Evolutionary conservation across 2,888 invertebrate genomes (phyloP).

Genomic region (Pyrgus malvae): DNA sequence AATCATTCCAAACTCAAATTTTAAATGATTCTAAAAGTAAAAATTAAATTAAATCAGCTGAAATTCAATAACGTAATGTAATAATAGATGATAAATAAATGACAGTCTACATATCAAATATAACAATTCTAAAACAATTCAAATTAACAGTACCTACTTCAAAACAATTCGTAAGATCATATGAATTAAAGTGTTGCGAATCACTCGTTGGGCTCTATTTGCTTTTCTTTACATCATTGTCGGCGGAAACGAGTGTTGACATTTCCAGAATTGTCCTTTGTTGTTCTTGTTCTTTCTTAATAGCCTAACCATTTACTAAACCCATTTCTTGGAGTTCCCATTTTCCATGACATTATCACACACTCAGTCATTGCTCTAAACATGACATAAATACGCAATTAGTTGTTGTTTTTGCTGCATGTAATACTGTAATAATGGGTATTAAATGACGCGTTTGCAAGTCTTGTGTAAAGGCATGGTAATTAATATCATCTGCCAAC

Average conservation of each 20-base stretch:
- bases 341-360: constrained; percentile 16
- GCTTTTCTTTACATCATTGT: constrained; percentile 57
- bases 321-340: constrained; percentile 14
- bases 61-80: too few relatives aligned
- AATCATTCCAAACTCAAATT: too few relatives aligned
- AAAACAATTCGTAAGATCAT: not conserved
- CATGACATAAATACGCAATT: constrained; percentile 24
- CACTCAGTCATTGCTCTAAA: constrained; percentile 18
- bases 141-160: too few relatives aligned
- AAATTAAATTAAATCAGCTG: too few relatives aligned
- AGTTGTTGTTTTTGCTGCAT: not conserved
- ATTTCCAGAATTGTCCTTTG: constrained; percentile 71
- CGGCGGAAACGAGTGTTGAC: constrained; percentile 64
- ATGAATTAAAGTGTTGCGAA: constrained; percentile 50
- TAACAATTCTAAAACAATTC: too few relatives aligned
- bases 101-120: too few relatives aligned
- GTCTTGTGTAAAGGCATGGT: not conserved
- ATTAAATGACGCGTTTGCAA: constrained; percentile 6
- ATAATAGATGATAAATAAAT: too few relatives aligned
- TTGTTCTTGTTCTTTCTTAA: constrained; percentile 48
- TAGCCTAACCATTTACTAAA: constrained; percentile 37
- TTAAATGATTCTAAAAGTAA: too few relatives aligned
- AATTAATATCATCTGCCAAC: constrained; percentile 7
- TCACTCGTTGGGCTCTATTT: constrained; percentile 57
- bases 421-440: not conserved